Base-by-base conservation (phyloP, 1,140 invertebrate genomes). In the Drosophila guanche region DNA sequence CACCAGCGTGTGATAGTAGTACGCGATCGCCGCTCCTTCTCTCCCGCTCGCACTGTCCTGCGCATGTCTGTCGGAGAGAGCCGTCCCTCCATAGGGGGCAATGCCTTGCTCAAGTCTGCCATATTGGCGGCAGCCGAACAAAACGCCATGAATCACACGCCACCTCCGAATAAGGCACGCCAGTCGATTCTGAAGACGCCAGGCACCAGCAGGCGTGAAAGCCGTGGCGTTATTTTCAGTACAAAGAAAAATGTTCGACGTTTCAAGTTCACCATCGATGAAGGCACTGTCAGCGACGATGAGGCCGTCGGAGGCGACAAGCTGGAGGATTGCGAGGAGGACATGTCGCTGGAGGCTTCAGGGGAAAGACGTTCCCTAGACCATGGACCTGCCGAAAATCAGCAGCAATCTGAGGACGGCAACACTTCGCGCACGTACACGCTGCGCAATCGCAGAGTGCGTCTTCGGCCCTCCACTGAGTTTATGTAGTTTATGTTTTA, bases 181-280 rank as follows among this genome's bases (percentile, higher is more conserved):
- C 47, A 61, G 27, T 90, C 90, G 5, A 91, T 91, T 23, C 33
- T 91, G 0, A 91, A 91, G 42, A 91, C 90, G 0, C 90, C 90
- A 2, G 90, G 86, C 3, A 89, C 90, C 3, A 40, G 14, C 1
- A 90, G 79, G 29, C 74, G 65, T 1, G 76, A 71, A n/a, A 45
- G 16, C 10, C 72, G 69, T 5, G 73, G 63, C 6, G 86, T 91
- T n/a, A 47, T 83, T 4, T 91, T 91, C n/a, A 91, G 85, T 47
- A 80, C 90, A 41, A 90, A 91, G 52, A 83, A 91, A 20, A 73
- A 73, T n/a, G 83, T 90, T 3, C 80, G 88, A 1, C 83, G 78
- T 2, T 90, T 90, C 45, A 43, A 85, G 27, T 90, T 90, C 37
- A 68, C 74, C 0, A 54, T 71, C 6, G 79, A 84, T 3, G 89